Conservation (phyloP, 1,140 invertebrate genomes). For the Dreissena rostriformis region DNA sequence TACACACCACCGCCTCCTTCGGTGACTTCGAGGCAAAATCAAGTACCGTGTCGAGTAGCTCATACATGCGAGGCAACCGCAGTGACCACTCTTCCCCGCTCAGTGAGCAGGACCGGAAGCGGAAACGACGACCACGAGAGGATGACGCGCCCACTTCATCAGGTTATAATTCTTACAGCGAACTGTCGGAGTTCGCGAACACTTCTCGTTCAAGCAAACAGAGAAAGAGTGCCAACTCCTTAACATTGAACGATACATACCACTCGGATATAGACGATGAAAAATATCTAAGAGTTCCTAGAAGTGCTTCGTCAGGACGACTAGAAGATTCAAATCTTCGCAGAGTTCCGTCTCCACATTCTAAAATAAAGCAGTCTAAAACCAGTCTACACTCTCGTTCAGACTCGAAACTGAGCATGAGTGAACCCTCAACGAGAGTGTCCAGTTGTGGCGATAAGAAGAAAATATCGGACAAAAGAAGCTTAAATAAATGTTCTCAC, state of each 20-base stretch:
- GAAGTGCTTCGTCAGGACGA: too few species aligned
- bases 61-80: not conserved
- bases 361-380: too few species aligned
- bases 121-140: not conserved
- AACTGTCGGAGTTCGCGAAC: slow-evolving; percentile 44
- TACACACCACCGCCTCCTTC: slow-evolving; percentile 39
- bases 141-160: slow-evolving; percentile 10
- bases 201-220: not conserved
- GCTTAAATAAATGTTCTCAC: not conserved
- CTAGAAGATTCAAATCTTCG: too few species aligned
- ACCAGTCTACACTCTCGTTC: too few species aligned
- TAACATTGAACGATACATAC: too few species aligned
- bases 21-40: slow-evolving; percentile 25
- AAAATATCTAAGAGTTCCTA: too few species aligned
- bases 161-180: slow-evolving; percentile 40
- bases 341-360: too few species aligned
- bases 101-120: slow-evolving; percentile 5
- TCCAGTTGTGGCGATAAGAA: slow-evolving; percentile 18
- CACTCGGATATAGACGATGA: too few species aligned
- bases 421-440: slow-evolving; percentile 38
- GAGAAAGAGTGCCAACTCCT: slow-evolving; percentile 16
- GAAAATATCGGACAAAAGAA: not conserved
- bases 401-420: too few species aligned
- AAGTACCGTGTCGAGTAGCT: slow-evolving; percentile 38
- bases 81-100: slow-evolving; percentile 11